Conservation (phyloP, 2,113 vertebrate species). For the Emydura subglobosa region DNA sequence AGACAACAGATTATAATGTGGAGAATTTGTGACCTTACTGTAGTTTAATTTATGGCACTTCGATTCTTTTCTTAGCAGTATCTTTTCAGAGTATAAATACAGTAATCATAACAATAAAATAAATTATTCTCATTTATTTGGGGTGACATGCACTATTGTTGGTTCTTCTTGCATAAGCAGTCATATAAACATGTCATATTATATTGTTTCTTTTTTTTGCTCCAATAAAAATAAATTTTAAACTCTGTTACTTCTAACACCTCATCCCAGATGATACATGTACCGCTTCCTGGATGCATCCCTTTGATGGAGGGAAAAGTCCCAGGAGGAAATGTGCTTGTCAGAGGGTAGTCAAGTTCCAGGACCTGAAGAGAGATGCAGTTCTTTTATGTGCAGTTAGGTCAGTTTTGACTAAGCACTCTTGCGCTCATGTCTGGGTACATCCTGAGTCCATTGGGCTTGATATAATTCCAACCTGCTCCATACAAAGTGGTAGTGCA, state of each 20-base stretch:
- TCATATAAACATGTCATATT: background rate
- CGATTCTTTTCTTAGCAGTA: background rate
- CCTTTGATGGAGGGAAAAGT: background rate
- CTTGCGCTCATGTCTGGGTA: background rate
- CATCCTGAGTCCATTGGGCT: background rate
- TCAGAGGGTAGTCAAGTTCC: background rate
- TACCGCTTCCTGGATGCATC: background rate
- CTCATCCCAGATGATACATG: fast-evolving
- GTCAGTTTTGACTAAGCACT: background rate
- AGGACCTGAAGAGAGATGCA: background rate
- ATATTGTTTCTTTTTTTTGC: background rate
- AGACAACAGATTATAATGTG: background rate
- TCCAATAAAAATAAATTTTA: background rate
- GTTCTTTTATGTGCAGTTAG: background rate
- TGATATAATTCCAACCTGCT: background rate
- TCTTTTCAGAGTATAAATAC: slow-evolving; percentile 27
- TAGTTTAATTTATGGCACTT: background rate
- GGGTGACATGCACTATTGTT: background rate
- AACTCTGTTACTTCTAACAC: background rate
- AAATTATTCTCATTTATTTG: background rate
- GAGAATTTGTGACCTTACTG: slow-evolving; percentile 21
- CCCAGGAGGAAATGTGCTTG: background rate
- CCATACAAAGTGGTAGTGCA: background rate
- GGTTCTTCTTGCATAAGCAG: background rate
- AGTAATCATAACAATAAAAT: background rate